phyloP scores from a whole-genome alignment of 1,140 invertebrate species.

The Oppia nitens region DNA sequence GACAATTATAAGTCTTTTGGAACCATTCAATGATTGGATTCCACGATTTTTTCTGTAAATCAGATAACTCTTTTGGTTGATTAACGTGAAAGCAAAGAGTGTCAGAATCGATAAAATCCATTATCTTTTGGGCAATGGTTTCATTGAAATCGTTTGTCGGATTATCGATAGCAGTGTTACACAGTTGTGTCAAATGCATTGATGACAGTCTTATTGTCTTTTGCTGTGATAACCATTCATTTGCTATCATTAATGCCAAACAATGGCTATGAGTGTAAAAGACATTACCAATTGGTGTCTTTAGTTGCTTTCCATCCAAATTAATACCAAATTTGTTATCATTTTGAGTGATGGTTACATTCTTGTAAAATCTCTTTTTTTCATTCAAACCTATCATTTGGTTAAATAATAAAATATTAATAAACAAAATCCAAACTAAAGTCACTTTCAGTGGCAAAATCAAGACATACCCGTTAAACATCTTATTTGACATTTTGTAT shows the following conservation, averaged over 20 bases:
- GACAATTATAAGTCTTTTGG: conserved; percentile 12
- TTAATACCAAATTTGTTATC: conserved; percentile 14
- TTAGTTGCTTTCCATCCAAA: conserved; percentile 14
- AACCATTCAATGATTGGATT: conserved; percentile 18
- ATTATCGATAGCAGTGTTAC: conserved; percentile 18
- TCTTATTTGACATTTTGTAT: no score
- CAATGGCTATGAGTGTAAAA: conserved; percentile 6
- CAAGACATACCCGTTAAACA: no score
- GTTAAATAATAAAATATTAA: no score
- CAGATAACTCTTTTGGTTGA: conserved; percentile 13
- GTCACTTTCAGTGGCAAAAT: no score
- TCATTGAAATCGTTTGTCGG: conserved; percentile 3
- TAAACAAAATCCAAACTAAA: no score
- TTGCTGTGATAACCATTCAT: conserved; percentile 16
- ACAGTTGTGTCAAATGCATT: conserved; percentile 18
- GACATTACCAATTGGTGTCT: conserved; percentile 14
- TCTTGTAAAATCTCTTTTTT: conserved; percentile 16
- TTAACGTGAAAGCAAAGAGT: conserved; percentile 14
- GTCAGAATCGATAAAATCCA: conserved; percentile 15
- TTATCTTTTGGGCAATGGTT: conserved; percentile 1
- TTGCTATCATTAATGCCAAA: conserved; percentile 13
- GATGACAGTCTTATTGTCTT: conserved; percentile 6
- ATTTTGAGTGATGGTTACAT: conserved; percentile 9
- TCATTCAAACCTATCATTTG: background rate
- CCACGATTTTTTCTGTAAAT: conserved; percentile 9